Conservation (phyloP, 2,888 invertebrate genomes). For the Aphrophora alni region DNA sequence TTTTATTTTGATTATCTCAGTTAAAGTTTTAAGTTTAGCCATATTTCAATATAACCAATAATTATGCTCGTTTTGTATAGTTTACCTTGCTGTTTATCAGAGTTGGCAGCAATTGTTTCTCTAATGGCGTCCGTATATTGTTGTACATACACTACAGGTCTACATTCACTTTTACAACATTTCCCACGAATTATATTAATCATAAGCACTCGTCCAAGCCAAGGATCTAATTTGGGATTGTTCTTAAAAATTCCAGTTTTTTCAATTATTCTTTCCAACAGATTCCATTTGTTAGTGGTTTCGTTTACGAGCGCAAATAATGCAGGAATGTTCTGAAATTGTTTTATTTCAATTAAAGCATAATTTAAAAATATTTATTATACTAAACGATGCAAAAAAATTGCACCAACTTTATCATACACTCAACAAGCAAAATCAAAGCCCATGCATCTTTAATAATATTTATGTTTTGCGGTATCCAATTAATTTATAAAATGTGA, state of each 20-base stretch:
- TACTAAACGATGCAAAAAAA: too few relatives aligned
- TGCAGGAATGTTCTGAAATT: not conserved
- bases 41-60: not conserved
- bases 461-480: too few relatives aligned
- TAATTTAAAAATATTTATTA: too few relatives aligned
- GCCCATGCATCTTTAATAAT: too few relatives aligned
- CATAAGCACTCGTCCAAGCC: not conserved
- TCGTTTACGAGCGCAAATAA: not conserved
- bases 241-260: not conserved
- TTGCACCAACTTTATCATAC: too few relatives aligned
- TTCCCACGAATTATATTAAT: not conserved
- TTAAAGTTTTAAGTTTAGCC: too few relatives aligned
- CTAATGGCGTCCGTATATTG: not conserved
- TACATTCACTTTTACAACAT: slow-evolving; percentile 2
- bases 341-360: too few relatives aligned
- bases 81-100: not conserved
- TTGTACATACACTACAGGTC: not conserved
- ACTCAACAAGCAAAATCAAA: too few relatives aligned
- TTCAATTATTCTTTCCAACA: not conserved
- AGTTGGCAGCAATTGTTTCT: not conserved
- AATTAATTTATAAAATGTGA: too few relatives aligned
- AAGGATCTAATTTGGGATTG: not conserved
- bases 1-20: too few relatives aligned
- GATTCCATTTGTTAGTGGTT: not conserved
- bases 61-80: not conserved